These are phyloP conservation scores for Drosophila kanapiae DNA, from an alignment of 1,140 invertebrate genomes.

Conservation along the genomic window DNA sequence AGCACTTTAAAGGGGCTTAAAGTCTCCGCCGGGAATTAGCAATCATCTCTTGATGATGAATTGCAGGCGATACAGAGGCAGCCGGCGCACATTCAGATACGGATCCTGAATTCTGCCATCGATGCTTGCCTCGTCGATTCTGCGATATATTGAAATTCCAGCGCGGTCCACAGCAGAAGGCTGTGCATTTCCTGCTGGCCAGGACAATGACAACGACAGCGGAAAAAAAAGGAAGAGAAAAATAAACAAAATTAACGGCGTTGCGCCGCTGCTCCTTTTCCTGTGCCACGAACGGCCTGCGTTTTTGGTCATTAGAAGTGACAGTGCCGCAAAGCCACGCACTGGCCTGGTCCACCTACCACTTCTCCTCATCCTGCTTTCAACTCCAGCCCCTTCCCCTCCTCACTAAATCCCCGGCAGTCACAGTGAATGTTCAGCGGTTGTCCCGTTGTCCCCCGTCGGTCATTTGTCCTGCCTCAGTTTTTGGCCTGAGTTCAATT, in stretches of 20 bases:
- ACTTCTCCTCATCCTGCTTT: not conserved
- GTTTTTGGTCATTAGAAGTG: constrained; percentile 73
- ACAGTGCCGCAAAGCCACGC: constrained; percentile 68
- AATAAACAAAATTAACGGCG: constrained; percentile 71
- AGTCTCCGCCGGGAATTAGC: constrained; percentile 31
- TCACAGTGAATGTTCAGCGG: constrained; percentile 42
- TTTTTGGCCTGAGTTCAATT: constrained; percentile 76
- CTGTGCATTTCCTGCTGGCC: constrained; percentile 16
- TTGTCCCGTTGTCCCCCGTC: constrained; percentile 21
- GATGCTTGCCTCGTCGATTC: constrained; percentile 17
- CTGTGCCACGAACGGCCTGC: constrained; percentile 12
- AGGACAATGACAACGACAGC: not conserved
- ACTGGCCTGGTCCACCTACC: constrained; percentile 13
- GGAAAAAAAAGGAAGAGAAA: constrained; percentile 17
- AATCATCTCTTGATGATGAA: constrained; percentile 41
- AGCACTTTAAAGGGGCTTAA: constrained; percentile 49
- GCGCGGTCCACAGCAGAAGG: constrained; percentile 9
- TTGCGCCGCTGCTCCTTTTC: constrained; percentile 39
- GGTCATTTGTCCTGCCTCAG: constrained; percentile 73
- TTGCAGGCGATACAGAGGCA: constrained; percentile 26
- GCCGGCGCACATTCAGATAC: constrained; percentile 9
- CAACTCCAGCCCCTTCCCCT: not conserved
- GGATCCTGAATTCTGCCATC: not conserved
- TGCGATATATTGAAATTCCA: constrained; percentile 48
- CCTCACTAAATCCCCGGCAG: not conserved